Percentiles rank a stretch among this genome's conserved stretches.
Conservation (phyloP, 2,113 vertebrate genomes). For the Acanthochromis polyacanthus region DNA sequence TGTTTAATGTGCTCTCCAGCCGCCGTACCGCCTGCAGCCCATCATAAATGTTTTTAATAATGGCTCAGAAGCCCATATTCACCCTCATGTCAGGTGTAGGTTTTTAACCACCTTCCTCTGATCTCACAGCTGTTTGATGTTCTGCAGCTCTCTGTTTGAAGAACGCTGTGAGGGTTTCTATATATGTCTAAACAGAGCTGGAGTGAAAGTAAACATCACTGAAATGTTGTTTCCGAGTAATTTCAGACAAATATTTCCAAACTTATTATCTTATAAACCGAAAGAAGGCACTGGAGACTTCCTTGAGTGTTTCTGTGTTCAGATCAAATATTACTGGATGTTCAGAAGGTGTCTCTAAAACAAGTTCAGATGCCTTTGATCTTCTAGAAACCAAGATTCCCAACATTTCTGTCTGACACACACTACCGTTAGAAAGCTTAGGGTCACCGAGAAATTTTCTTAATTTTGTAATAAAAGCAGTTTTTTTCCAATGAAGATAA, state of each 20-base stretch:
- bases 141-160: slow-evolving; percentile 1
- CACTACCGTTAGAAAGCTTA: too few species aligned
- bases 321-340: neutral
- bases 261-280: neutral
- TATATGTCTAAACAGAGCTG: neutral
- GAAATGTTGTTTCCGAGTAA: neutral
- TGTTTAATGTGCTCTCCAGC: neutral
- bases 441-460: too few species aligned
- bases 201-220: neutral
- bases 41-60: neutral
- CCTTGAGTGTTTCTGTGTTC: neutral
- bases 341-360: neutral
- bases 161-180: neutral
- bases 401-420: too few species aligned
- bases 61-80: neutral
- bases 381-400: too few species aligned
- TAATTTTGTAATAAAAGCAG: too few species aligned
- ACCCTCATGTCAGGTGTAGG: neutral
- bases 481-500: too few species aligned
- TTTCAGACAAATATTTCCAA: neutral
- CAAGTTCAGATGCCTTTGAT: too few species aligned
- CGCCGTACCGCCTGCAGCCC: neutral
- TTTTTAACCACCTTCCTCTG: neutral
- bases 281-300: too few species aligned
- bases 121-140: slow-evolving; percentile 7